phyloP scores from a whole-genome alignment of 2,888 invertebrate species.

The Papilio elwesi region DNA sequence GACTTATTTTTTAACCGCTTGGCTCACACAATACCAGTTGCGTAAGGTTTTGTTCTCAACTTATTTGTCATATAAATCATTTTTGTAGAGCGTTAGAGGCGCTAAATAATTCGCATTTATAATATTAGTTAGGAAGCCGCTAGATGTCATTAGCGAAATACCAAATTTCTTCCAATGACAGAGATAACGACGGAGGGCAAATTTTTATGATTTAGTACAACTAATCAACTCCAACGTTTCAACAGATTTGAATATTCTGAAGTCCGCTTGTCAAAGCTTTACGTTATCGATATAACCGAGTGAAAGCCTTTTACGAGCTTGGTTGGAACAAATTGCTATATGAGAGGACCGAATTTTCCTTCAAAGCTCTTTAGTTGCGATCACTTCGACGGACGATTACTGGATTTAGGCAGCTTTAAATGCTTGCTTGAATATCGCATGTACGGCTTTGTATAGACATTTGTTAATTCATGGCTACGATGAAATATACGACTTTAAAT shows the following conservation, averaged over 20 bases:
- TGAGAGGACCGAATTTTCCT: constrained; percentile 10
- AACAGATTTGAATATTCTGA: not conserved
- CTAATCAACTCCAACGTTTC: not conserved
- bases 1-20: too few species aligned
- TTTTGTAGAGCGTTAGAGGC: too few species aligned
- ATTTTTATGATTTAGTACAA: too few species aligned
- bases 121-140: too few species aligned
- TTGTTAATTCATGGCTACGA: not conserved
- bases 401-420: constrained; percentile 22
- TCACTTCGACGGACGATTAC: not conserved
- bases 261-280: constrained; percentile 16
- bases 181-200: too few species aligned
- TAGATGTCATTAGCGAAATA: too few species aligned
- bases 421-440: not conserved
- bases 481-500: not conserved
- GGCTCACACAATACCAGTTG: too few species aligned
- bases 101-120: too few species aligned
- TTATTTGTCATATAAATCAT: too few species aligned
- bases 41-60: too few species aligned
- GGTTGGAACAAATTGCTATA: constrained; percentile 21
- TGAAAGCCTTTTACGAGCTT: constrained; percentile 14
- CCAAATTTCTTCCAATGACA: too few species aligned
- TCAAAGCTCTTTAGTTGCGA: constrained; percentile 23
- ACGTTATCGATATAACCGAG: constrained; percentile 11
- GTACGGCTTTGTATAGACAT: not conserved